These are phyloP conservation scores for Neotragus moschatus DNA, from an alignment of 2,113 vertebrate species.

Conservation along the genomic window DNA sequence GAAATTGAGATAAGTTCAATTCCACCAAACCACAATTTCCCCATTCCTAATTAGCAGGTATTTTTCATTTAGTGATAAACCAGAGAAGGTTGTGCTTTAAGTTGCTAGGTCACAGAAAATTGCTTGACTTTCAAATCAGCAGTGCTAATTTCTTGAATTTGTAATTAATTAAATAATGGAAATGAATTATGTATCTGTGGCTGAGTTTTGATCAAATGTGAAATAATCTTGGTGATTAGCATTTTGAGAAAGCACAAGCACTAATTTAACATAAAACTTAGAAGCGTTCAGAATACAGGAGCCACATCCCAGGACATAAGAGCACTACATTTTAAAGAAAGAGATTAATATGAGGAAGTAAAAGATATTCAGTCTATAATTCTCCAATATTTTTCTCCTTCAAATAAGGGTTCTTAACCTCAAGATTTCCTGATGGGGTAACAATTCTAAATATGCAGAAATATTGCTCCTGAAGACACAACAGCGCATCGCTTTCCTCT, in stretches of 20 bases:
- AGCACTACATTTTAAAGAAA: neutral
- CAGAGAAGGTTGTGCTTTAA: neutral
- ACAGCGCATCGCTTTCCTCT: neutral
- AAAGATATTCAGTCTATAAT: neutral
- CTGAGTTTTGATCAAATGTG: neutral
- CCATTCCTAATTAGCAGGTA: neutral
- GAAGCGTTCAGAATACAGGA: neutral
- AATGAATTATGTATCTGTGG: neutral
- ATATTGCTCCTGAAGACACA: neutral
- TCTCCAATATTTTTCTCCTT: neutral
- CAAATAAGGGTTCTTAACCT: neutral
- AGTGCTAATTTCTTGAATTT: neutral
- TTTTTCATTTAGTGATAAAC: neutral
- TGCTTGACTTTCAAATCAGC: neutral
- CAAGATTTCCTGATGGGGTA: neutral
- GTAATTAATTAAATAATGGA: constrained; percentile 3
- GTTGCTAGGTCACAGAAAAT: neutral
- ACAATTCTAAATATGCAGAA: neutral
- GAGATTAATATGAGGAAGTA: neutral
- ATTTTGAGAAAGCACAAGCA: neutral
- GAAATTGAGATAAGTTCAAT: constrained; percentile 15
- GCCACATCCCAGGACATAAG: neutral
- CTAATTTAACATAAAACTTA: neutral
- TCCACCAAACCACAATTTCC: neutral
- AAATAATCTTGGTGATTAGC: neutral